These are phyloP conservation scores for Trilocha varians DNA, from an alignment of 2,888 invertebrate genomes.

Conservation along the genomic window DNA sequence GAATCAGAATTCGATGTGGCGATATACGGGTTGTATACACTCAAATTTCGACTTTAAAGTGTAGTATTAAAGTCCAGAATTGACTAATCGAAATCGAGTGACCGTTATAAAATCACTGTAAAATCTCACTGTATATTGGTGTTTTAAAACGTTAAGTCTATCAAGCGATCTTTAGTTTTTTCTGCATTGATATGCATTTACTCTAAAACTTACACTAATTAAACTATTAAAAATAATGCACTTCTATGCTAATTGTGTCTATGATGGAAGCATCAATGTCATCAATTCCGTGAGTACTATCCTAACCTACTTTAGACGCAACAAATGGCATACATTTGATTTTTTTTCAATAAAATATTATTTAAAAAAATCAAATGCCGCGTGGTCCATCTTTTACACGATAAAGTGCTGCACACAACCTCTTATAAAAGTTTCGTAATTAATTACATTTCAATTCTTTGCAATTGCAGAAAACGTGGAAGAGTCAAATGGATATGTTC, in stretches of 20 bases:
- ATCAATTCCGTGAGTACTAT: slow-evolving; percentile 70
- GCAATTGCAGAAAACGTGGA: too few species aligned
- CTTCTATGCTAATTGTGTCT: slow-evolving; percentile 36
- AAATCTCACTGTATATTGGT: neutral
- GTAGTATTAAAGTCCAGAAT: neutral
- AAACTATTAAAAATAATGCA: slow-evolving; percentile 25
- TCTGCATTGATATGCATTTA: neutral
- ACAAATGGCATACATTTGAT: too few species aligned
- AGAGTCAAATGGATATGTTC: slow-evolving; percentile 6
- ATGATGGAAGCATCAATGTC: slow-evolving; percentile 63
- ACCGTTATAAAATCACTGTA: neutral
- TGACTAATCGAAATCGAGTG: too few species aligned
- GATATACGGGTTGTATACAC: neutral
- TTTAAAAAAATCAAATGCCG: too few species aligned
- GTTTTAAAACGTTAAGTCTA: neutral
- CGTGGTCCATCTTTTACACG: slow-evolving; percentile 71
- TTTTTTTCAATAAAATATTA: too few species aligned
- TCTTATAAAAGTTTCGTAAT: too few species aligned
- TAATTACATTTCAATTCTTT: too few species aligned
- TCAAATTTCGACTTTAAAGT: neutral
- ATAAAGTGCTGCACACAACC: slow-evolving; percentile 42
- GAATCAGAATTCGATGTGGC: neutral
- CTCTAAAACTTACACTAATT: slow-evolving; percentile 7
- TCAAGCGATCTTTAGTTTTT: neutral
- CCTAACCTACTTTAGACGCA: slow-evolving; percentile 54